Evolutionary conservation across 2,113 vertebrate species (phyloP).

Genomic region (Onychorhynchus coronatus): DNA sequence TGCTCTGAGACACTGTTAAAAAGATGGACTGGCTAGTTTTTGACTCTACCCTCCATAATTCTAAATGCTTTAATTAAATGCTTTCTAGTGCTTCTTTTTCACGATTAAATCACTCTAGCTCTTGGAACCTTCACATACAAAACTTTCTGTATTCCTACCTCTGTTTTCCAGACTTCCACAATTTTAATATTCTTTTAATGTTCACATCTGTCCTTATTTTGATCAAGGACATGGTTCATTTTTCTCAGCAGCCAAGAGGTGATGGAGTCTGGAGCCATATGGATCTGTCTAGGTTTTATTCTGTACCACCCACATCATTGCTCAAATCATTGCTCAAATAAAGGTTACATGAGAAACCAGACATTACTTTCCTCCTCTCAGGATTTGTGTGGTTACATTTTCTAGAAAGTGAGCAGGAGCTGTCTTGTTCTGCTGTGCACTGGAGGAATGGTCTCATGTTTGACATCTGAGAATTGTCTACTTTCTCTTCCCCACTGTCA

Average conservation of each 20-base stretch:
- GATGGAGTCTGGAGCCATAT: neutral
- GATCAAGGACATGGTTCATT: neutral
- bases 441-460: fast-evolving
- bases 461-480: neutral
- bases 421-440: neutral
- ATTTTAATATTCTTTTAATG: neutral
- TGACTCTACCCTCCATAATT: constrained; percentile 9
- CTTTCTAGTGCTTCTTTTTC: neutral
- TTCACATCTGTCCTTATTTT: neutral
- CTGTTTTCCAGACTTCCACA: neutral
- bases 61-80: constrained; percentile 56
- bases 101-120: neutral
- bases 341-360: neutral
- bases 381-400: neutral
- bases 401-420: neutral
- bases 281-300: neutral
- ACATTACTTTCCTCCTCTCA: neutral
- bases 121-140: neutral
- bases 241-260: neutral
- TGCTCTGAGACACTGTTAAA: constrained; percentile 34
- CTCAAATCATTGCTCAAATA: neutral
- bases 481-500: neutral
- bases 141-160: neutral
- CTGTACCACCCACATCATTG: neutral
- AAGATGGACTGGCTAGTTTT: constrained; percentile 44